These are phyloP conservation scores for Lucilia cuprina DNA, from an alignment of 1,140 invertebrate species.

Conservation along the genomic window DNA sequence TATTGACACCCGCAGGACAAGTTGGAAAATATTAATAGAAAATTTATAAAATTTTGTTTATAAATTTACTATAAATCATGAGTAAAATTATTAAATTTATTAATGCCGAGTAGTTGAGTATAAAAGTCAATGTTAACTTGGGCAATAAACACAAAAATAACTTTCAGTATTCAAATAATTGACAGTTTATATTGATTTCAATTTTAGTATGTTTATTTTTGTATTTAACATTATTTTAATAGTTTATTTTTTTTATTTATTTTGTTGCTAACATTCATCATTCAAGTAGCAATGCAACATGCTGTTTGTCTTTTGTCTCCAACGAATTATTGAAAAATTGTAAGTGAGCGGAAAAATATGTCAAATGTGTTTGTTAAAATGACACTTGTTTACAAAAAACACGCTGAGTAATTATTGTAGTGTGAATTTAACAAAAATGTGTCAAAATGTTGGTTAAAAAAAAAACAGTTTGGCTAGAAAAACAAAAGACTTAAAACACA, in stretches of 20 bases:
- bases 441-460: neutral
- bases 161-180: neutral
- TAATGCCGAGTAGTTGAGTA: neutral
- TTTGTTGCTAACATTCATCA: neutral
- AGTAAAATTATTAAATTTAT: too few relatives aligned
- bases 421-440: neutral
- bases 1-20: neutral
- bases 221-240: neutral
- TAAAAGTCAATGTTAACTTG: neutral
- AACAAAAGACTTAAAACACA: slow-evolving; percentile 15
- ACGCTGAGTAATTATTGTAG: neutral
- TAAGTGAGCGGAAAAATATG: neutral
- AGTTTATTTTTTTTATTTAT: neutral
- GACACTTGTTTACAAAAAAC: neutral
- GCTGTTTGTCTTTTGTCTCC: neutral
- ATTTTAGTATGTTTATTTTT: neutral
- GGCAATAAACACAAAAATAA: neutral
- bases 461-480: neutral
- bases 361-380: slow-evolving; percentile 1
- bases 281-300: neutral
- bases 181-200: neutral
- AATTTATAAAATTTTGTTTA: neutral
- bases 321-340: neutral
- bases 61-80: too few relatives aligned
- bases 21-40: neutral